Base-by-base conservation (phyloP, 2,888 invertebrate species). In the Oligia fasciuncula region DNA sequence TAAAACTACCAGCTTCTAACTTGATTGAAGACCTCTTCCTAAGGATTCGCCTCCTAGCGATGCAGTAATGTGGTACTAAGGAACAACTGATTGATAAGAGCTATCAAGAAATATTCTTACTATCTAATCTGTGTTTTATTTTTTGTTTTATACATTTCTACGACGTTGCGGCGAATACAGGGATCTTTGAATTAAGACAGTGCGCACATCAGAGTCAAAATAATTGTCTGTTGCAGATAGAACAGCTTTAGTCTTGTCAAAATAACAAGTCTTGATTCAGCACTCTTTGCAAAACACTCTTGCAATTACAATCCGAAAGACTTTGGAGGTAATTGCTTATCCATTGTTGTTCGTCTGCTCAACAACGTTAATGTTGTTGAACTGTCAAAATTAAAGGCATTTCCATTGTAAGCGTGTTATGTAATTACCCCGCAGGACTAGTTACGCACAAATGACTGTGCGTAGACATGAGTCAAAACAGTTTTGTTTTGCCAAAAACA, bases 51-150 rank as follows among this genome's bases (percentile, higher is more conserved):
- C 90, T 88, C 51, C 76, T 51, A 83, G 86, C 85, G 65, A 83
- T 75, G 66, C 71, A 29, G 46, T 81, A 79, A 85, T 79, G 72
- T 65, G 68, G 70, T 81, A 87, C 74, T 79, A 63, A 73, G 77
- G 73, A 84, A 87, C 80, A 73, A 81, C 85, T 89, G 89, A 91
- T 90, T 90, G 87, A 89, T 91, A 90, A 89, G 89, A 86, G 77
- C 84, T 81, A 88, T 87, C 79, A 81, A 80, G 78, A 75, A 76
- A 85, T 85, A 78, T 73, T 77, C 62, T n/a, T 54, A n/a, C 62
- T 76, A 86, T 82, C 73, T 89, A 84, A 83, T 83, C 74, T 71
- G 60, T 9, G 67, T 62, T 63, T 67, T 78, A 11, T 67, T 85
- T 72, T 73, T 83, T 65, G 40, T 86, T 84, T 74, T 76, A 49